These are phyloP conservation scores for Bombycilla garrulus DNA, from an alignment of 2,113 vertebrate species.

Conservation along the genomic window DNA sequence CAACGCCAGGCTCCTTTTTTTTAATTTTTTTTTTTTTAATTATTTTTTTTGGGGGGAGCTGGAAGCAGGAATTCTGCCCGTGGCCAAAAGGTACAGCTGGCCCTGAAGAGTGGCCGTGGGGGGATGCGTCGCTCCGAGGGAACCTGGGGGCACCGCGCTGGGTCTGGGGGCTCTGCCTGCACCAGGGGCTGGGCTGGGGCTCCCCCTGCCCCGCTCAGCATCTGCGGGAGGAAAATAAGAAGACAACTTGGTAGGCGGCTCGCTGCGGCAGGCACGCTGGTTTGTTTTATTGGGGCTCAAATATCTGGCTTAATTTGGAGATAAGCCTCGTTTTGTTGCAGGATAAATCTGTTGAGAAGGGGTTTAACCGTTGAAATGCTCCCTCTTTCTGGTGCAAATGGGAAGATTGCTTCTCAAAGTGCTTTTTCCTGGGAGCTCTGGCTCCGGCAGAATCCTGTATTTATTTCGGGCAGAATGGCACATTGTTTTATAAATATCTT, in stretches of 20 bases:
- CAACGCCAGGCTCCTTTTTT: fast-evolving
- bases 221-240: background rate
- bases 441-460: background rate
- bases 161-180: background rate
- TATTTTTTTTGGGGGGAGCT: no score
- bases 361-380: slow-evolving; percentile 53
- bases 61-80: background rate
- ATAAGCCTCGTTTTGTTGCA: slow-evolving; percentile 30
- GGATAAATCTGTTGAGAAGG: slow-evolving; percentile 44
- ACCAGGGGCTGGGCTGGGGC: background rate
- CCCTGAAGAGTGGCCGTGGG: background rate
- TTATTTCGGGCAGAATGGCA: slow-evolving; percentile 58
- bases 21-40: no score
- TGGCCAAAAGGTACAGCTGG: background rate
- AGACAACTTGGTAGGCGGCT: background rate
- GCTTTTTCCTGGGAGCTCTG: slow-evolving; percentile 17
- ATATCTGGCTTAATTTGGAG: slow-evolving; percentile 53
- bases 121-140: background rate
- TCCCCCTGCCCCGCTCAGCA: background rate
- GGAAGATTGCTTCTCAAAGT: slow-evolving; percentile 40
- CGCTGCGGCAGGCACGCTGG: background rate
- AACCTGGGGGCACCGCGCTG: background rate
- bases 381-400: slow-evolving; percentile 37
- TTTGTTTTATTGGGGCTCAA: slow-evolving; percentile 49
- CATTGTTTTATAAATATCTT: slow-evolving; percentile 58